Conservation (phyloP, 2,797 vertebrate genomes). For the Danio albolineatus region DNA sequence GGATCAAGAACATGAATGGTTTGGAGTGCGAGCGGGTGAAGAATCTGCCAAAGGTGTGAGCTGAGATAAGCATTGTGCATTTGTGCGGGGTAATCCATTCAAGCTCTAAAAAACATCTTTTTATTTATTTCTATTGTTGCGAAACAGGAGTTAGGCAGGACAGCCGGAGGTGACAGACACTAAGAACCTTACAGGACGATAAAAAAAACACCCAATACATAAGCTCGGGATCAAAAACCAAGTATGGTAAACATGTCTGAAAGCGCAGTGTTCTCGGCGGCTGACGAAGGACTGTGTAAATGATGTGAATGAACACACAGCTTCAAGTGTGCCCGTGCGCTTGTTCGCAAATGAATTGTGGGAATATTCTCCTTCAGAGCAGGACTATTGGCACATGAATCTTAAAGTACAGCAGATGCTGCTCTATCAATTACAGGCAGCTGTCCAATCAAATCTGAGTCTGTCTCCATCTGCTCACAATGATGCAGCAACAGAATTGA, state of each 20-base stretch:
- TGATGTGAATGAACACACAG: background rate
- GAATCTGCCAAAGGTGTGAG: conserved; percentile 31
- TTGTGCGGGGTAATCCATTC: conserved; percentile 23
- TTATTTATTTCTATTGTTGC: background rate
- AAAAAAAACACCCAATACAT: conserved; percentile 1
- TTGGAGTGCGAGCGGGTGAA: background rate
- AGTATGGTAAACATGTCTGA: background rate
- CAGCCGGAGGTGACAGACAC: background rate
- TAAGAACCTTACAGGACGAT: background rate
- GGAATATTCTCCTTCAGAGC: conserved; percentile 1
- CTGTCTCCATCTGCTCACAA: conserved; percentile 42
- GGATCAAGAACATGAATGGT: background rate
- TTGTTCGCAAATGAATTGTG: background rate
- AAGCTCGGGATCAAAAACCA: conserved; percentile 6
- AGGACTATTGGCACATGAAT: conserved; percentile 23
- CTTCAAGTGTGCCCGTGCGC: background rate
- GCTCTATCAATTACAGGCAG: conserved; percentile 26
- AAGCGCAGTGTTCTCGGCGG: background rate
- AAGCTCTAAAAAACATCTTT: conserved; percentile 9
- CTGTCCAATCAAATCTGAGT: conserved; percentile 36
- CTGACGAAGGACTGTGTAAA: conserved; percentile 7
- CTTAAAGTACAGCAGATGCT: conserved; percentile 37
- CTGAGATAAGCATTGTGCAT: conserved; percentile 30
- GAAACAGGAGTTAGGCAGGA: background rate
- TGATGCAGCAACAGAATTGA: background rate